Evolutionary conservation across 2,113 vertebrate genomes (phyloP).

Genomic region (Arenaria interpres): DNA sequence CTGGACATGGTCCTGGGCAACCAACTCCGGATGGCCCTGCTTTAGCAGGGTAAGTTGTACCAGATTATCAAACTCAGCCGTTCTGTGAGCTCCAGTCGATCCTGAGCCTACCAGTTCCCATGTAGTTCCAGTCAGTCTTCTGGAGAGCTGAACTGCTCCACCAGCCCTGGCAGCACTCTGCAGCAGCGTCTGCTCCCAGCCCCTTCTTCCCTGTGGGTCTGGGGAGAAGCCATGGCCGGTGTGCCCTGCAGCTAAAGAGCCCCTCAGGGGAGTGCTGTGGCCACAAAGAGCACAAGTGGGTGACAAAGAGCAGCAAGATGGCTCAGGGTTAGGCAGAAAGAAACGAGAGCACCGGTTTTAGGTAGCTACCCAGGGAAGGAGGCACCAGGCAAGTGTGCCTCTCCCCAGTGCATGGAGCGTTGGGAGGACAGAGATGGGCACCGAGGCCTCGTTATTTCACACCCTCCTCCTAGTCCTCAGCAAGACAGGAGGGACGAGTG

Average conservation of each 20-base stretch:
- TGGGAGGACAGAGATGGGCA: not conserved
- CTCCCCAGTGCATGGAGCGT: not conserved
- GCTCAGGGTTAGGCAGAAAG: not conserved
- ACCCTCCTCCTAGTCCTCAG: not conserved
- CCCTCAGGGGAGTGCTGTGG: not conserved
- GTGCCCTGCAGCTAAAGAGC: not conserved
- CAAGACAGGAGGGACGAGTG: not conserved
- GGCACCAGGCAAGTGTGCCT: not conserved
- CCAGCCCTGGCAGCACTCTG: not conserved
- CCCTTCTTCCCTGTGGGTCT: not conserved
- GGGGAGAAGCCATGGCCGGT: not conserved
- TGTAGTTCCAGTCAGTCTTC: not conserved
- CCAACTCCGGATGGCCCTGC: not conserved
- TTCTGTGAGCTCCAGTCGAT: not conserved
- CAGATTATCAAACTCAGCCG: not conserved
- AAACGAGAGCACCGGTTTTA: not conserved
- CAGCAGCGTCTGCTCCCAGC: not conserved
- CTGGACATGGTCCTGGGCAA: not conserved
- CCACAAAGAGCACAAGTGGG: not conserved
- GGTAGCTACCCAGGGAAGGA: not conserved
- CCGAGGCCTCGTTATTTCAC: not conserved
- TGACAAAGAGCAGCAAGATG: not conserved
- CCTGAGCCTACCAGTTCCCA: not conserved
- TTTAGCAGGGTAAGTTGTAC: not conserved
- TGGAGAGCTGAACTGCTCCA: not conserved